These are phyloP conservation scores for Yoshiicerus persimilis DNA, from an alignment of 1,140 invertebrate genomes.

Conservation along the genomic window DNA sequence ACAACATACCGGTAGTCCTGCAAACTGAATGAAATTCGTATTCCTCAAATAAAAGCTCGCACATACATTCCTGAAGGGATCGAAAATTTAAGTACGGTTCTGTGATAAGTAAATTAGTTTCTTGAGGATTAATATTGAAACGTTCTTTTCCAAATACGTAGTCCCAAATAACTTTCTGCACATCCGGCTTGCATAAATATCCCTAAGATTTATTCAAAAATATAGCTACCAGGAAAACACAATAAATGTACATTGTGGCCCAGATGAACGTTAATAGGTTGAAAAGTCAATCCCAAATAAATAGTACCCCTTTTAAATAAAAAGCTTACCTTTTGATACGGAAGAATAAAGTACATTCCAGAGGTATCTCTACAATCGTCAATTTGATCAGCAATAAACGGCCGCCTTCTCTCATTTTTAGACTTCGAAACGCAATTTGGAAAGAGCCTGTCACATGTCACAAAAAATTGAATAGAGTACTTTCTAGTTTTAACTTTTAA, in stretches of 20 bases:
- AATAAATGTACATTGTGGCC: background rate
- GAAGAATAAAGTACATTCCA: conserved; percentile 88
- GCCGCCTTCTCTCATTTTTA: conserved; percentile 87
- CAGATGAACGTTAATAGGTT: background rate
- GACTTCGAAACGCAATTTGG: conserved; percentile 98
- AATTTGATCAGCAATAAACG: conserved; percentile 91
- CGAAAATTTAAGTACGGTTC: conserved; percentile 94
- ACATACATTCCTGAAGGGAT: conserved; percentile 87
- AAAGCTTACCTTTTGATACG: conserved; percentile 79
- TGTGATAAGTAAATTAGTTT: conserved; percentile 83
- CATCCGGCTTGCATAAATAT: conserved; percentile 92
- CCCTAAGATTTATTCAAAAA: conserved; percentile 63
- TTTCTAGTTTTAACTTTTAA: background rate
- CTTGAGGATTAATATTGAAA: conserved; percentile 72
- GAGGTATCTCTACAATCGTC: conserved; percentile 95
- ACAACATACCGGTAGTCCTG: conserved; percentile 68
- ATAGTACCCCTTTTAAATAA: background rate
- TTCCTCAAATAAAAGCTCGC: conserved; percentile 97
- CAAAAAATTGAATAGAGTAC: background rate
- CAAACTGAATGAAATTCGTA: conserved; percentile 87
- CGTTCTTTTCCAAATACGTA: conserved; percentile 89
- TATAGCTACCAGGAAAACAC: background rate
- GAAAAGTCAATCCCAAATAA: conserved; percentile 36
- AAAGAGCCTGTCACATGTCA: conserved; percentile 63
- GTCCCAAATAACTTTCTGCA: conserved; percentile 95